A percentile compares a stretch with the other conserved stretches of the same genome.
phyloP scores from a whole-genome alignment of 1,140 invertebrate species.

The Musca vetustissima region DNA sequence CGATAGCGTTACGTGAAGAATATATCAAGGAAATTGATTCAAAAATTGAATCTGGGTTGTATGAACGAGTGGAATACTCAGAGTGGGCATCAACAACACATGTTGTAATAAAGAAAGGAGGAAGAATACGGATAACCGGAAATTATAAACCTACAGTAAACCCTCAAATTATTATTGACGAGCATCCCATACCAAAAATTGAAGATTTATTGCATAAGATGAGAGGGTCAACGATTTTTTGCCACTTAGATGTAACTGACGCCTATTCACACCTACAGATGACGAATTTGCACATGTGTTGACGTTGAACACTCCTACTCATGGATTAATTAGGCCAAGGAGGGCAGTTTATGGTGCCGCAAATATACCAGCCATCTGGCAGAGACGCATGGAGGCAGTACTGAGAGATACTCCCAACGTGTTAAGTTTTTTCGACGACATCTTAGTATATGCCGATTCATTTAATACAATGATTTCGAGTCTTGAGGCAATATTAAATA shows the following conservation, averaged over 20 bases:
- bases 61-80: no score
- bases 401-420: conserved; percentile 20
- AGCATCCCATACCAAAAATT: conserved; percentile 28
- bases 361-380: conserved; percentile 34
- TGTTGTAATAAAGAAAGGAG: conserved; percentile 13
- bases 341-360: conserved; percentile 33
- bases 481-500: conserved; percentile 25
- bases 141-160: conserved; percentile 11
- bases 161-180: conserved; percentile 37
- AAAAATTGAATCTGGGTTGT: conserved; percentile 25
- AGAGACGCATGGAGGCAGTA: conserved; percentile 30
- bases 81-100: conserved; percentile 26
- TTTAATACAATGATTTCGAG: conserved; percentile 15
- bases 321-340: conserved; percentile 34
- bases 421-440: conserved; percentile 24
- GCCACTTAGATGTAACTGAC: conserved; percentile 14
- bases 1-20: background rate
- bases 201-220: conserved; percentile 26
- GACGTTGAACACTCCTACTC: conserved; percentile 29
- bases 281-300: conserved; percentile 24
- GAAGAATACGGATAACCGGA: conserved; percentile 3
- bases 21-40: conserved; percentile 29
- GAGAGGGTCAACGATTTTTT: conserved; percentile 16
- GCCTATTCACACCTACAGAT: conserved; percentile 19
- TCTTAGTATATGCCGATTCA: conserved; percentile 6